phyloP scores from a whole-genome alignment of 2,797 vertebrate species.

The Hoplostethus atlanticus region DNA sequence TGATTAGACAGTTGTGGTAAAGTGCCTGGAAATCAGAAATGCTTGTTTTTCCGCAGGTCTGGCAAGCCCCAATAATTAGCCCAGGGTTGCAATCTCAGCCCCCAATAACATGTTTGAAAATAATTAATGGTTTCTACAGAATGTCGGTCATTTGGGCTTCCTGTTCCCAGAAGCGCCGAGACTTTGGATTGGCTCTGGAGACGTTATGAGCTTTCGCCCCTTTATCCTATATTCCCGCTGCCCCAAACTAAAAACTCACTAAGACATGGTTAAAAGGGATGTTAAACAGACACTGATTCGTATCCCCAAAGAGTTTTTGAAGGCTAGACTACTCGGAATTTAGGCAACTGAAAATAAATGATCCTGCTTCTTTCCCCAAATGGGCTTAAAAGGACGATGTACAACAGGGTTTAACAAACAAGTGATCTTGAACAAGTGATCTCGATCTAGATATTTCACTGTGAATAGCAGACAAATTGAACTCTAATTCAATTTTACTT shows the following conservation, averaged over 20 bases:
- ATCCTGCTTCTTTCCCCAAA: slow-evolving; percentile 12
- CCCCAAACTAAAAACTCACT: slow-evolving; percentile 54
- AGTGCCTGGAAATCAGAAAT: slow-evolving; percentile 68
- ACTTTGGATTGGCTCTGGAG: slow-evolving; percentile 75
- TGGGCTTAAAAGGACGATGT: background rate
- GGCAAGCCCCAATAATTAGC: slow-evolving; percentile 80
- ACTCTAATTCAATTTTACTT: background rate
- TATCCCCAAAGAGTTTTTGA: slow-evolving; percentile 32
- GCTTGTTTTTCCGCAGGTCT: slow-evolving; percentile 70
- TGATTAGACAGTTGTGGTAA: slow-evolving; percentile 73
- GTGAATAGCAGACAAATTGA: background rate
- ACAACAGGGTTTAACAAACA: no score
- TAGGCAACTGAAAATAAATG: no score
- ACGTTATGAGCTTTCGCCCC: slow-evolving; percentile 75
- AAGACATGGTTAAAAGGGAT: slow-evolving; percentile 64
- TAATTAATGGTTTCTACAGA: slow-evolving; percentile 81
- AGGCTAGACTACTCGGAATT: background rate
- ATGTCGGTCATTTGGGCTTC: slow-evolving; percentile 77
- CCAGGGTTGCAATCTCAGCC: slow-evolving; percentile 70
- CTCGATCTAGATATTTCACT: no score
- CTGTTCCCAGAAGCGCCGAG: slow-evolving; percentile 73
- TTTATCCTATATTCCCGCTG: slow-evolving; percentile 56
- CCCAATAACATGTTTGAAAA: slow-evolving; percentile 76
- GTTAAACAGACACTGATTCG: slow-evolving; percentile 76
- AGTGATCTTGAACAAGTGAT: no score